Percentiles rank a stretch among this genome's conserved stretches.
Evolutionary conservation across 53 echinoderm and acorn worm genomes (phyloP).

Genomic region (Holothuria scabra): DNA sequence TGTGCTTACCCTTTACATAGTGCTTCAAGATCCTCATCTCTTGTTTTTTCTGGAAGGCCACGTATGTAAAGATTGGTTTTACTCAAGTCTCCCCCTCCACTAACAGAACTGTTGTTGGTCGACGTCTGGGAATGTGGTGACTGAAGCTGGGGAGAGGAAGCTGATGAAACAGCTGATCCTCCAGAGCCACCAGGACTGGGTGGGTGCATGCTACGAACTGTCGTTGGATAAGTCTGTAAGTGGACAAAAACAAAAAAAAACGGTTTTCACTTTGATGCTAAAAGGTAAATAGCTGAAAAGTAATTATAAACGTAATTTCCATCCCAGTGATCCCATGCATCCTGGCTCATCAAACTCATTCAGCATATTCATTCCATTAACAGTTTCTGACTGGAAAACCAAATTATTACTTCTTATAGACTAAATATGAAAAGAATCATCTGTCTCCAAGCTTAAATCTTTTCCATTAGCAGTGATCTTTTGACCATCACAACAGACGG

Average conservation of each 20-base stretch:
- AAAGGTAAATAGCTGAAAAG: too few species aligned
- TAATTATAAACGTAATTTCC: too few species aligned
- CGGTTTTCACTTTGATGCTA: too few species aligned
- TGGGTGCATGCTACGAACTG: slow-evolving; percentile 88
- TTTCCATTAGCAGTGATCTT: too few species aligned
- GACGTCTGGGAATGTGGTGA: slow-evolving; percentile 92
- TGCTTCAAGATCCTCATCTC: slow-evolving; percentile 88
- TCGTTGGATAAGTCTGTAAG: slow-evolving; percentile 82
- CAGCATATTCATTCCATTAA: too few species aligned
- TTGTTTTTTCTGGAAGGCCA: slow-evolving; percentile 94
- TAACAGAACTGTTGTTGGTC: slow-evolving; percentile 59
- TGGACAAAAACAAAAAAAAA: slow-evolving; percentile 24
- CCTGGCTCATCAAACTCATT: too few species aligned
- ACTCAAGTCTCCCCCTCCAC: slow-evolving; percentile 80
- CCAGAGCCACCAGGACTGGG: slow-evolving; percentile 89
- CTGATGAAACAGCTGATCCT: slow-evolving; percentile 78
- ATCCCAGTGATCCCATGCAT: too few species aligned
- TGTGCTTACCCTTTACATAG: slow-evolving; percentile 92
- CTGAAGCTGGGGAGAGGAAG: slow-evolving; percentile 85
- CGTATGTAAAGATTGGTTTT: slow-evolving; percentile 97
- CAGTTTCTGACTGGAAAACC: too few species aligned
- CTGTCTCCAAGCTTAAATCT: too few species aligned
- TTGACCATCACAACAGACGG: too few species aligned
- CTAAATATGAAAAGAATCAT: too few species aligned
- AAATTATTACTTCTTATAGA: too few species aligned